Conservation (phyloP, 2,888 invertebrate species). For the Cephus sareptanus region DNA sequence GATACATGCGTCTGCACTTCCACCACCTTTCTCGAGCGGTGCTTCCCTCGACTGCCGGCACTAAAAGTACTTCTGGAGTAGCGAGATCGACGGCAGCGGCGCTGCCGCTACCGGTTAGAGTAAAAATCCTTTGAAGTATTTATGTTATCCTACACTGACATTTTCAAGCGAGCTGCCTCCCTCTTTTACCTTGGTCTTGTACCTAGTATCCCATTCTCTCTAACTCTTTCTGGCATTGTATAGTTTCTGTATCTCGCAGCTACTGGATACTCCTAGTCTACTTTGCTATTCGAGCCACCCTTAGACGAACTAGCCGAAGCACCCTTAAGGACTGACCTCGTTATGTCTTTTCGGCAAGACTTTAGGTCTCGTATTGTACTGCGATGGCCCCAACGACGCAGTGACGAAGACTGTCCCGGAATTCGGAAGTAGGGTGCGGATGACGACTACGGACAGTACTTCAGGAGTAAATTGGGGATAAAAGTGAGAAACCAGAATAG, state of each 20-base stretch:
- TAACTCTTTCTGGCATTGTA: not conserved
- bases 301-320: not conserved
- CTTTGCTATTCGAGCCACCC: not conserved
- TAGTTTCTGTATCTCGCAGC: not conserved
- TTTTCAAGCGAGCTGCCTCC: not conserved
- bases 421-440: not conserved
- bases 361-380: not conserved
- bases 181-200: not conserved
- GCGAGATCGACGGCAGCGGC: not conserved
- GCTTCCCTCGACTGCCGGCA: not conserved
- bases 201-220: too few species aligned
- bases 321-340: not conserved
- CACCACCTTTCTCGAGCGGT: conserved; percentile 34
- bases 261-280: not conserved
- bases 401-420: not conserved
- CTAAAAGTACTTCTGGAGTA: not conserved
- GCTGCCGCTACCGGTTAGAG: not conserved
- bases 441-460: not conserved
- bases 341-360: not conserved
- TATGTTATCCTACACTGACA: not conserved
- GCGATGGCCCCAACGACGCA: not conserved
- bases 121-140: not conserved
- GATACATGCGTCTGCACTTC: conserved; percentile 52
- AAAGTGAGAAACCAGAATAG: not conserved
- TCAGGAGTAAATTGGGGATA: not conserved